Base-by-base conservation (phyloP, 2,113 vertebrate species). In the Puffinus mauretanicus region DNA sequence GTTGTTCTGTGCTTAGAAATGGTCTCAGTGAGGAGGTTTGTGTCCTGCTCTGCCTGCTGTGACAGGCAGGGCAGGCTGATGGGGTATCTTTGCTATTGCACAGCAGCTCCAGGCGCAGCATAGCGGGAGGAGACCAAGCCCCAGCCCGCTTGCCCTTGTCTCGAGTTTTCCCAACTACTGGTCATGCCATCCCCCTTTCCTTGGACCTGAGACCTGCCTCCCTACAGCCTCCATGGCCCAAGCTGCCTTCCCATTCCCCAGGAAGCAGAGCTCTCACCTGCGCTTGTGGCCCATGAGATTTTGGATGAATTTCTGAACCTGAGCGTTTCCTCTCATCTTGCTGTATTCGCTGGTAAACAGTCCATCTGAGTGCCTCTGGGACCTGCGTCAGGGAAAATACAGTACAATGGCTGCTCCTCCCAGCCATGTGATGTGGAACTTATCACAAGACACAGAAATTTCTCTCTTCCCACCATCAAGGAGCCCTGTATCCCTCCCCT, bases 291-390 rank as follows among this genome's bases (percentile, higher is more conserved):
- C 88, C 82, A 98, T 94, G 34, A 98, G 94, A 13, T 54, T 96
- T 44, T 98, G 97, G 44, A 98, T 97, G 75, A 98, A 94, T 14
- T 97, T 97, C 89, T 97, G 97, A 40, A 98, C 89, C 58, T 94
- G 94, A 21, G 97, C 96, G 0, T 96, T 92, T 65, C 97, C 98
- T 86, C 97, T 97, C 78, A 98, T 95, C 89, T 98, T 98, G 94
- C 98, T 98, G 76, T 98, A 96, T 51, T 98, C 97, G 2, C 98
- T 98, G 73, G 98, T 98, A 49, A 98, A 97, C 7, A 95, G 91
- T 10, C 98, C 98, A 10, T 98, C 98, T 0, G 98, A 97, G 90
- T 98, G 98, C 26, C 98, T 88, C 61, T 88, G 92, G 57, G 92
- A 81, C 96, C 98, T 98, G 96, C 0, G 7, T 13, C 4, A 7